These are phyloP conservation scores for Philhelius pedissequus DNA, from an alignment of 2,888 invertebrate genomes.

Conservation along the genomic window DNA sequence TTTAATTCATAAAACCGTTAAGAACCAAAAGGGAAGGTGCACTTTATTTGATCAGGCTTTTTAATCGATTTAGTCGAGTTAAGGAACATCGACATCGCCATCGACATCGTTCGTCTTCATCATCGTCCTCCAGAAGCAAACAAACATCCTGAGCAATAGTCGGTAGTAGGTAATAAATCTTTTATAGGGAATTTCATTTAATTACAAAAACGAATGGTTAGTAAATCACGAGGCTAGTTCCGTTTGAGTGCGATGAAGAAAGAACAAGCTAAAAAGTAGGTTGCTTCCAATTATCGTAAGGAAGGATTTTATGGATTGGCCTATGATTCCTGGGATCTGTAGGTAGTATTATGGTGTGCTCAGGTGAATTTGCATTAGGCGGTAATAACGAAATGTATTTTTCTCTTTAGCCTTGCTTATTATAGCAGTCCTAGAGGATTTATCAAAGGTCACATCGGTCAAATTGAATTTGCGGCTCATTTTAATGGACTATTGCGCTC, in stretches of 20 bases:
- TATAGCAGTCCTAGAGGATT: not conserved
- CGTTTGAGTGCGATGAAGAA: slow-evolving; percentile 40
- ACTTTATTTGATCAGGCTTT: slow-evolving; percentile 42
- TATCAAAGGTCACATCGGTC: slow-evolving; percentile 57
- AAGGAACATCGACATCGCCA: not conserved
- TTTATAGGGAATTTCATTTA: slow-evolving; percentile 64
- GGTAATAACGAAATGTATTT: slow-evolving; percentile 57
- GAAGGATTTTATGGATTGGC: slow-evolving; percentile 53
- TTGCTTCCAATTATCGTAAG: slow-evolving; percentile 46
- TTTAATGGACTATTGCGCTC: slow-evolving; percentile 58
- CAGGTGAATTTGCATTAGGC: slow-evolving; percentile 64
- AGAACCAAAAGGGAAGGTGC: slow-evolving; percentile 18
- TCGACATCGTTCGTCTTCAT: not conserved
- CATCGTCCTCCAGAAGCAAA: not conserved
- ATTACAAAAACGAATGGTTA: slow-evolving; percentile 45
- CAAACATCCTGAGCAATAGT: slow-evolving; percentile 21
- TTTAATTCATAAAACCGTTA: slow-evolving; percentile 51
- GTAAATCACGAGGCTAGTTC: slow-evolving; percentile 49
- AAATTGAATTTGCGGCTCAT: slow-evolving; percentile 60
- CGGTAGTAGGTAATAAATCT: slow-evolving; percentile 49
- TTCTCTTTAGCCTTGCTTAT: not conserved
- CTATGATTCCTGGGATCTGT: slow-evolving; percentile 2
- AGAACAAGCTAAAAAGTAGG: slow-evolving; percentile 22
- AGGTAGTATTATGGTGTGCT: not conserved
- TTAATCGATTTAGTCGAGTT: slow-evolving; percentile 46